phyloP scores from a whole-genome alignment of 2,888 invertebrate species.

The Trichacis sp. region DNA sequence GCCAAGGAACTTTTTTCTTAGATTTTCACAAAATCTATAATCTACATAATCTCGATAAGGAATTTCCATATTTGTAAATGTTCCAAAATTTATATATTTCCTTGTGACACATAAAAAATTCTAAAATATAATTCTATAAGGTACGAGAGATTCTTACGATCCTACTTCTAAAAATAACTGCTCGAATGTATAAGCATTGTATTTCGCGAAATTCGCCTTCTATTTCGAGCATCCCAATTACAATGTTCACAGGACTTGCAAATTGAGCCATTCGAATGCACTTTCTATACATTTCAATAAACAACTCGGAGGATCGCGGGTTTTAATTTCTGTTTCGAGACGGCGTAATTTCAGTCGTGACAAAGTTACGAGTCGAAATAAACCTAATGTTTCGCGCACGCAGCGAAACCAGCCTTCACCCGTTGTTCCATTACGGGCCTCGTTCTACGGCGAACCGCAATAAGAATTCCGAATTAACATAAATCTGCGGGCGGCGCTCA shows the following conservation, averaged over 20 bases:
- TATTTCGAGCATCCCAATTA: no score
- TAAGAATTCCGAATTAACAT: slow-evolving; percentile 45
- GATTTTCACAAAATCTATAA: no score
- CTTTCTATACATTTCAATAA: neutral
- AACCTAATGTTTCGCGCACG: neutral
- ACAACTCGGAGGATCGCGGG: neutral
- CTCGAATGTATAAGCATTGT: no score
- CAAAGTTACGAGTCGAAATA: neutral
- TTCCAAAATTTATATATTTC: no score
- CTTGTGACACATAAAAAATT: no score
- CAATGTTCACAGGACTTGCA: neutral
- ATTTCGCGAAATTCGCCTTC: no score
- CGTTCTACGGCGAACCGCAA: slow-evolving; percentile 25
- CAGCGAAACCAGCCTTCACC: neutral
- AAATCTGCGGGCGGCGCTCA: slow-evolving; percentile 40
- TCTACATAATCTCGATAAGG: no score
- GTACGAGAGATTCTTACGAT: no score
- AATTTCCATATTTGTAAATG: no score
- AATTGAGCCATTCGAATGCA: neutral
- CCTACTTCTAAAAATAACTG: no score
- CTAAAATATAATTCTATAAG: no score
- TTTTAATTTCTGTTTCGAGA: neutral
- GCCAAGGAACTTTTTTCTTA: no score
- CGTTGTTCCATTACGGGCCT: slow-evolving; percentile 10
- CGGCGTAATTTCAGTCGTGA: neutral